Conservation (phyloP, 1,140 invertebrate species). For the Panagrolaimus sp. region DNA sequence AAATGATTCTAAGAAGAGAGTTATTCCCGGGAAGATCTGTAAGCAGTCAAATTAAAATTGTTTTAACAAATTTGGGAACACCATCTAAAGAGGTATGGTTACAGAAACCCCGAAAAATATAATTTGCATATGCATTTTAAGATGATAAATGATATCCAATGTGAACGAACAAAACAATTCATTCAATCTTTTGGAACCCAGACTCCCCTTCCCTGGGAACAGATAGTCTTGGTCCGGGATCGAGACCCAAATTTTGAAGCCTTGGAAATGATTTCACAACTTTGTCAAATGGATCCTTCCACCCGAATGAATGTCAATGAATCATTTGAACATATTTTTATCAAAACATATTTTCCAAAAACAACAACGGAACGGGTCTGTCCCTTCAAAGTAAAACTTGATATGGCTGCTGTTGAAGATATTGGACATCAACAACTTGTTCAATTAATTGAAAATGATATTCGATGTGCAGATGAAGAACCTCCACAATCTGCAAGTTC, state of each 20-base stretch:
- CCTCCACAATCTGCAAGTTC: neutral
- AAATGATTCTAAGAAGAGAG: conserved; percentile 84
- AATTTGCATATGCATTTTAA: conserved; percentile 29
- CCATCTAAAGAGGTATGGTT: conserved; percentile 49
- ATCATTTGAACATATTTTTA: conserved; percentile 47
- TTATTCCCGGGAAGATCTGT: conserved; percentile 77
- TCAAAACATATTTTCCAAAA: conserved; percentile 30
- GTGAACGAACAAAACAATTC: conserved; percentile 48
- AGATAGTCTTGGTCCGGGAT: conserved; percentile 38
- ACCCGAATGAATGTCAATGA: conserved; percentile 42
- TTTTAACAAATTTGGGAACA: conserved; percentile 43
- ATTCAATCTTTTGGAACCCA: conserved; percentile 39
- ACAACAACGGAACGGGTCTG: conserved; percentile 38
- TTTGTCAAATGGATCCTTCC: conserved; percentile 38
- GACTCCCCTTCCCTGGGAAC: conserved; percentile 33
- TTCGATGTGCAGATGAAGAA: conserved; percentile 43
- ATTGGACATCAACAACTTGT: conserved; percentile 43
- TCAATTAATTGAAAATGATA: conserved; percentile 36
- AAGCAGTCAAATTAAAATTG: conserved; percentile 49
- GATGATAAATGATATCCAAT: conserved; percentile 47
- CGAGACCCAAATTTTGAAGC: conserved; percentile 33
- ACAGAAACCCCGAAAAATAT: neutral
- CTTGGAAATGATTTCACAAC: conserved; percentile 43
- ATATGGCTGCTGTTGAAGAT: conserved; percentile 56
- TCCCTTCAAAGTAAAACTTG: conserved; percentile 55